Conservation (phyloP, 1,140 invertebrate genomes). For the Aphelenchoides besseyi region DNA sequence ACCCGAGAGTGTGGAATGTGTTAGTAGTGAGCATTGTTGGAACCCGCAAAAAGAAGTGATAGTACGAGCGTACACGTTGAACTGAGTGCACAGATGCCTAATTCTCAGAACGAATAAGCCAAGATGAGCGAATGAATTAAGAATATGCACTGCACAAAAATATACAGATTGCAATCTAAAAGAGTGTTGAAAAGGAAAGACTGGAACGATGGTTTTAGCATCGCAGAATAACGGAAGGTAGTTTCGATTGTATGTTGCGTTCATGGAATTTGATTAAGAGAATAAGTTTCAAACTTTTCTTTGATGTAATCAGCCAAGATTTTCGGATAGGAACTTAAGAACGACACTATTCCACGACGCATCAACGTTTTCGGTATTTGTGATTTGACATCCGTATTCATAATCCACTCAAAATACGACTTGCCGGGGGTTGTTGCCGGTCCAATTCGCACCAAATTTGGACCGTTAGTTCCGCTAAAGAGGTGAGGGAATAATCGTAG, state of each 20-base stretch:
- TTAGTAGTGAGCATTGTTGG: too few species aligned
- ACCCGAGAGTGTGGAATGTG: too few species aligned
- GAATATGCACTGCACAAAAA: too few species aligned
- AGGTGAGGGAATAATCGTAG: not conserved
- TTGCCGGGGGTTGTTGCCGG: not conserved
- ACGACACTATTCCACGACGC: constrained; percentile 18
- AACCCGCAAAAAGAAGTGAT: too few species aligned
- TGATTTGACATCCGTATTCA: constrained; percentile 28
- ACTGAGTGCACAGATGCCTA: too few species aligned
- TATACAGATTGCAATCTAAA: too few species aligned
- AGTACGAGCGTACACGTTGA: too few species aligned
- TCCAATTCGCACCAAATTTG: constrained; percentile 22
- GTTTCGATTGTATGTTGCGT: not conserved
- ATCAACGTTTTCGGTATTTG: constrained; percentile 16
- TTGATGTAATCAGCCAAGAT: constrained; percentile 13
- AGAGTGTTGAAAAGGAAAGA: too few species aligned
- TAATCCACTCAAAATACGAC: constrained; percentile 29
- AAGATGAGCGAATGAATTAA: too few species aligned
- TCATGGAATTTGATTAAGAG: not conserved
- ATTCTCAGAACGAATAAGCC: too few species aligned
- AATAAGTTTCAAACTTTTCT: constrained; percentile 18
- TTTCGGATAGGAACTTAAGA: constrained; percentile 20
- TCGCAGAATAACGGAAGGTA: not conserved
- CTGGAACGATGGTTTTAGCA: too few species aligned
- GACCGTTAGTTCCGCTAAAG: constrained; percentile 27